Evolutionary conservation across 2,113 vertebrate genomes (phyloP).

Genomic region (Rhinogobius similis): DNA sequence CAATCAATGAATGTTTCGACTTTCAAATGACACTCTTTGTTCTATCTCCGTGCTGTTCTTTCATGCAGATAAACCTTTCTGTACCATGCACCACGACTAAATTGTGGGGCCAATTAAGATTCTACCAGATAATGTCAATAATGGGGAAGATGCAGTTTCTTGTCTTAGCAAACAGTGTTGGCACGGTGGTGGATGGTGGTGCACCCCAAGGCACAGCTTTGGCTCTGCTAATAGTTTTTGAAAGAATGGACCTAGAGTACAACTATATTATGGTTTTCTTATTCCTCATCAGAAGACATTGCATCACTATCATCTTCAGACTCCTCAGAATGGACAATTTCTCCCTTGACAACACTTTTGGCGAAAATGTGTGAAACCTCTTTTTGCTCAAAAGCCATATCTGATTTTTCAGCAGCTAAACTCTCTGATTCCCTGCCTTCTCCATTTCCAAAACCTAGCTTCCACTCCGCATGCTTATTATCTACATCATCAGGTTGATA

Average conservation of each 20-base stretch:
- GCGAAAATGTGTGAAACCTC: conserved; percentile 38
- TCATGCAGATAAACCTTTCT: conserved; percentile 17
- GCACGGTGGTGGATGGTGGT: conserved; percentile 40
- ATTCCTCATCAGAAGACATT: conserved; percentile 76
- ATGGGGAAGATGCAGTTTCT: not conserved
- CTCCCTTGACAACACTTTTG: conserved; percentile 33
- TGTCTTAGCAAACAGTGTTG: conserved; percentile 21
- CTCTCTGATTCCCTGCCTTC: conserved; percentile 42
- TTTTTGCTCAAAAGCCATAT: conserved; percentile 23
- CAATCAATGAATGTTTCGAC: conserved; percentile 55
- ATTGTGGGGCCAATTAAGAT: not conserved
- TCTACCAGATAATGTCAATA: not conserved
- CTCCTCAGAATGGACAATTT: conserved; percentile 64
- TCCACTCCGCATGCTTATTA: conserved; percentile 37
- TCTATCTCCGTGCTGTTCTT: conserved; percentile 24
- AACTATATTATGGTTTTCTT: not conserved
- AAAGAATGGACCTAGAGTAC: not conserved
- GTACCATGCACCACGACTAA: conserved; percentile 22
- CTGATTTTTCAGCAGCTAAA: conserved; percentile 49
- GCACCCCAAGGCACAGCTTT: conserved; percentile 54
- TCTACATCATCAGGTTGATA: conserved; percentile 45
- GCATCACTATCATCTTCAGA: conserved; percentile 69
- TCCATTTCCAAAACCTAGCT: conserved; percentile 27
- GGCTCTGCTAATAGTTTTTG: conserved; percentile 23
- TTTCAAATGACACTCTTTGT: conserved; percentile 54